Evolutionary conservation across 2,888 invertebrate genomes (phyloP), one percentile per base, ranked within the genome.

Genomic region (Orthosia gracilis): DNA sequence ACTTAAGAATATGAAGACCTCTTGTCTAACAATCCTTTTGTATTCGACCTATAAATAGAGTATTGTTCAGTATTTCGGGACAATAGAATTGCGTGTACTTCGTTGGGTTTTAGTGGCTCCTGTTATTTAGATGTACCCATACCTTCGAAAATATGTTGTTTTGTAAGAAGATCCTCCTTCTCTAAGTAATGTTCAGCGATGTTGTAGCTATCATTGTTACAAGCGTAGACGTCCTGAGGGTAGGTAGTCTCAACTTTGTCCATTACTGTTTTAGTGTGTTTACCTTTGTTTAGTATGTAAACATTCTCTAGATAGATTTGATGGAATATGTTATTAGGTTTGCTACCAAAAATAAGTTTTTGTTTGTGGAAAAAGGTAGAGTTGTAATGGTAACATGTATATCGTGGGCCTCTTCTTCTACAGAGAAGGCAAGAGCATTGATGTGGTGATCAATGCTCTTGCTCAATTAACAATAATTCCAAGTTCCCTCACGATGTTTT

Each of bases 11-110:
- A 79, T 82, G 52, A 82, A 79, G 81, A 75, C 12, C 63, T 79
- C 83, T 82, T 68, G 69, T 79, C 72, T 73, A 69, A 69, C 67
- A 82, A 76, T 76, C 72, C 82, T 72, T 82, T 82, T 82, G 82
- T 82, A 49, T 69, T 59, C 68, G 52, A 62, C 55, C 63, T 79
- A 82, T 82, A 76, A 79, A 82, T 82, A 82, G 76, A 31, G 61
- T 76, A 73, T 79, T 82, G 76, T 82, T 82, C 71, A 69, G 76
- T 81, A 81, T 81, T 71, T 69, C 40, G 62, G 85, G 65, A 76
- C 85, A 82, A 82, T 81, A 84, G 76, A 49, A 69, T 23, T 69
- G 64, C 61, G 49, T 57, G 63, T 84, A 81, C 65, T 81, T 66
- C 26, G 58, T 17, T 45, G 49, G 57, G 55, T 57, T 69, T 58